Base-by-base conservation (phyloP, 2,888 invertebrate genomes). In the Zygaena filipendulae region DNA sequence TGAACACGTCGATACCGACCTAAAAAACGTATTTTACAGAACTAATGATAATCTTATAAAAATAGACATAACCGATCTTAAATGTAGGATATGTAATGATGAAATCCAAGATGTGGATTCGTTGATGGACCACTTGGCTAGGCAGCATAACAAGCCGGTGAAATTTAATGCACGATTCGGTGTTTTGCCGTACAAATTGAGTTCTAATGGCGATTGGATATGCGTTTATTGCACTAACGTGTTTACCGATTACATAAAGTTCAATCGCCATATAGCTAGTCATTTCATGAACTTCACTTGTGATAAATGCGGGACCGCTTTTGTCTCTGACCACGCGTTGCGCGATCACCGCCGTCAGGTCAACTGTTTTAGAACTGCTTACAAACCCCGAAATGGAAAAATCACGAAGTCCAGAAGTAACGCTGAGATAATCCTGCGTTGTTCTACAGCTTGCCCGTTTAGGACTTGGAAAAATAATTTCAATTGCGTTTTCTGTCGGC, bases 381-480 rank as follows among this genome's bases (percentile, higher is more conserved):
- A 77, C 25, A 72, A 72, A 37, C 61, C 75, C 11, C 58, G 77
- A 1, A 75, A 77, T 25, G 74, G 74, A 0, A 54, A 56, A 12
- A 63, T 60, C 0, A 45, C 69, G 39, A 61, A 58, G 23, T 68
- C 70, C 3, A 55, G 79, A 10, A 61, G 52, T 2, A 77, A 77
- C 35, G 79, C 79, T 1, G 71, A 72, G 40, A 70, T 77, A 2
- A 71, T 79, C 23, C 44, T 79, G 0, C 70, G 74, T 40, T 72
- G 63, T 38, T 74, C 77, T 1, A 71, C 79, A 0, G 77, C 67
- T 1, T 64, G 60, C 22, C 79, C 79, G 0, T 79, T 79, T 32
- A 50, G 77, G 27, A 75, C 74, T 2, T 77, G 75, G 75, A 71
- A 68, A 38, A 69, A 59, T 33, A 71, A 75, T 39, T 75, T 77